Base-by-base conservation (phyloP, 2,113 vertebrate species). In the Micromys minutus region DNA sequence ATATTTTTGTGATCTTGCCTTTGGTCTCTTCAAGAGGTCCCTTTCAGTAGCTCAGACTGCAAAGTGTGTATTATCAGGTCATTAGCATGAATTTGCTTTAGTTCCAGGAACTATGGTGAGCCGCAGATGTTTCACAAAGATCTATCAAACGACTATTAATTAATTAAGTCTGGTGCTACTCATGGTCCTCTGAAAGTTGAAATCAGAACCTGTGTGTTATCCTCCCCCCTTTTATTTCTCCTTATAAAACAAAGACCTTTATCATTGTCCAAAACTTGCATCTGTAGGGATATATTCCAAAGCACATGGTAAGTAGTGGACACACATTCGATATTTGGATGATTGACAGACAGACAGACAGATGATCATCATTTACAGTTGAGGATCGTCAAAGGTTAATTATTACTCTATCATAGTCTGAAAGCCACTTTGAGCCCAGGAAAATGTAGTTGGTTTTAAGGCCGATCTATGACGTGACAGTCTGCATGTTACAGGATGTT, bases 241-340 rank as follows among this genome's bases (percentile, higher is more conserved):
- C n/a, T n/a, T 24, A 52, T 12, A 55, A 47, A 95, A 92, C 21
- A 93, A 87, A 50, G n/a, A 89, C 50, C 31, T 83, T 31, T 75
- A 47, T 47, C 19, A 95, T 89, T 29, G 95, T 85, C 85, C 26
- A 39, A 89, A 91, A 77, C 11, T n/a, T 90, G 52, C 7, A 34
- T 83, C 79, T 92, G 87, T 69, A 77, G 77, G 81, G 90, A 91
- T 11, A 47, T 29, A 88, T 15, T 88, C 63, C 55, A 86, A 94
- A 85, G 47, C 6, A 3, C 10, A 75, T 21, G 39, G 34, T 15
- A 94, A 71, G 50, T 15, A 90, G 79, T 72, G 15, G 45, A 89
- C 13, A 63, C 50, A 75, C 15, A 80, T 1, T 34, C 84, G 47
- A 86, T 92, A 57, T 72, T 75, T 8, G 69, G 50, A 55, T 16